phyloP scores from a whole-genome alignment of 2,888 invertebrate genomes.

The Microplitis deprimator region DNA sequence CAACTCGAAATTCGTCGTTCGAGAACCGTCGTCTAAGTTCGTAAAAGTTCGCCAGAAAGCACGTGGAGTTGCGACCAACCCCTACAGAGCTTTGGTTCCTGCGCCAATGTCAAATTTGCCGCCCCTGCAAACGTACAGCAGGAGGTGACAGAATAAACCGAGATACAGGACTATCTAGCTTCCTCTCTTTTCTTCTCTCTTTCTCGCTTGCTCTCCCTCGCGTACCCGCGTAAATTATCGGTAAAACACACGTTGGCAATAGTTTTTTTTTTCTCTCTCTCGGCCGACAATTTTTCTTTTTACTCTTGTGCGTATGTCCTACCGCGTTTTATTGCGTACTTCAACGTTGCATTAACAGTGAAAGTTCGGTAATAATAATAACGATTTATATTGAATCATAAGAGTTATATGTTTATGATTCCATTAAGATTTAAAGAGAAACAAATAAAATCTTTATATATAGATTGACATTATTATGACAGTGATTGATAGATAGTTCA shows the following conservation, averaged over 20 bases:
- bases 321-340: slow-evolving; percentile 50
- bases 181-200: background rate
- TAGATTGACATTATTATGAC: slow-evolving; percentile 3
- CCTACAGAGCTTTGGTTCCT: slow-evolving; percentile 31
- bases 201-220: slow-evolving; percentile 37
- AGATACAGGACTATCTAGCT: slow-evolving; percentile 20
- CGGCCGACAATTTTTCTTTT: slow-evolving; percentile 35
- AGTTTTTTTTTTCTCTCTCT: slow-evolving; percentile 29
- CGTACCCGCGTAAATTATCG: slow-evolving; percentile 48
- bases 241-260: slow-evolving; percentile 46
- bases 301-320: slow-evolving; percentile 31
- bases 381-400: slow-evolving; percentile 17
- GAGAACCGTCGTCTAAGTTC: slow-evolving; percentile 43
- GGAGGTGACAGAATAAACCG: slow-evolving; percentile 10
- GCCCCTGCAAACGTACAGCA: slow-evolving; percentile 37
- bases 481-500: slow-evolving; percentile 24
- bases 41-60: slow-evolving; percentile 45
- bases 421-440: slow-evolving; percentile 14
- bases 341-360: slow-evolving; percentile 49
- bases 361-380: slow-evolving; percentile 38
- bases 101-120: slow-evolving; percentile 51
- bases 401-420: slow-evolving; percentile 9
- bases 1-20: slow-evolving; percentile 45
- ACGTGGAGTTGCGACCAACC: slow-evolving; percentile 50
- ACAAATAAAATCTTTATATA: slow-evolving; percentile 2